Percentiles rank a stretch among this genome's conserved stretches.
These are phyloP conservation scores for Tapera naevia DNA, from an alignment of 2,797 vertebrate species.

Conservation along the genomic window DNA sequence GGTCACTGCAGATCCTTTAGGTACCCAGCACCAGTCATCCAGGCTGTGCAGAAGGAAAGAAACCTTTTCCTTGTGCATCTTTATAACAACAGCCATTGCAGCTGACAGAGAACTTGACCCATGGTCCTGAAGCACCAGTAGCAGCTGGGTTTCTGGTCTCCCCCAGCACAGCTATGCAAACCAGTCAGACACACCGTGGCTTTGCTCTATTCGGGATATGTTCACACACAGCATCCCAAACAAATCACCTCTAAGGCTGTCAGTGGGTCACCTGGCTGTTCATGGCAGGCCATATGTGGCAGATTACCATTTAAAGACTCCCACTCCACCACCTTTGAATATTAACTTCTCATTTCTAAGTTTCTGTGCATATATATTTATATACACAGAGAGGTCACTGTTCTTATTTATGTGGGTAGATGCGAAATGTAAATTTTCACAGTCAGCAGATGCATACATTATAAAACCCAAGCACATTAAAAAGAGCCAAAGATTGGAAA, in stretches of 20 bases:
- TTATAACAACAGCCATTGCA: rapidly evolving
- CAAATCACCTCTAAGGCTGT: background rate
- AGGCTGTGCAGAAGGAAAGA: background rate
- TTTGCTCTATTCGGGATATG: rapidly evolving
- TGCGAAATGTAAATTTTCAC: background rate
- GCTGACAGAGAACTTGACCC: background rate
- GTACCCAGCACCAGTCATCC: background rate
- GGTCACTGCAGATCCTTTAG: background rate
- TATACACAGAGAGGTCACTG: background rate
- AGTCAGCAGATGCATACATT: background rate
- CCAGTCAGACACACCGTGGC: no score
- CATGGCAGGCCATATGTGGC: background rate
- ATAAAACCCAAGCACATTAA: rapidly evolving
- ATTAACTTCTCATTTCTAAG: background rate
- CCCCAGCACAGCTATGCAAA: rapidly evolving
- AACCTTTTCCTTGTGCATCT: background rate
- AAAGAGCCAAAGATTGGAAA: background rate
- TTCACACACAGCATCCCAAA: background rate
- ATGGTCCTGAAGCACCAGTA: rapidly evolving
- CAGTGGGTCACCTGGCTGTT: background rate
- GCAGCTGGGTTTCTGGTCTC: background rate
- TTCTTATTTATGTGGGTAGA: background rate
- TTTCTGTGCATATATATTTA: background rate
- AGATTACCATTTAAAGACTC: background rate
- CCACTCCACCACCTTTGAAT: background rate